Evolutionary conservation across 2,888 invertebrate genomes (phyloP).

Genomic region (Laspeyria flexula): DNA sequence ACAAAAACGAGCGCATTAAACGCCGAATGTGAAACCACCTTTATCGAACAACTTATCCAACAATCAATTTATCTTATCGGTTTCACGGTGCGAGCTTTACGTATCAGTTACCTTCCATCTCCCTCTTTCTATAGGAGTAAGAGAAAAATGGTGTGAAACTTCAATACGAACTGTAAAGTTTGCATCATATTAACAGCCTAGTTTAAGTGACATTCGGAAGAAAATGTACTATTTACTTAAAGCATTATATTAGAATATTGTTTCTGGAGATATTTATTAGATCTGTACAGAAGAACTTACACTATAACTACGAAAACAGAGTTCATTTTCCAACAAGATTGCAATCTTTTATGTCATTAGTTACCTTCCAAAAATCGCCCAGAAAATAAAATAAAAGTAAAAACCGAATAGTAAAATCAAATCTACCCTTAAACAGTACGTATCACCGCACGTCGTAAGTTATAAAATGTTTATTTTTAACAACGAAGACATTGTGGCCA

Average conservation of each 20-base stretch:
- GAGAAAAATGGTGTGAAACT: too few relatives aligned
- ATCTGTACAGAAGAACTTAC: not conserved
- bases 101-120: too few relatives aligned
- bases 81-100: too few relatives aligned
- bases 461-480: constrained; percentile 40
- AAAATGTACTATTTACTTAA: not conserved
- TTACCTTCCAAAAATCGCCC: not conserved
- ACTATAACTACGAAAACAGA: constrained; percentile 2
- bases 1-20: too few relatives aligned
- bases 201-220: not conserved
- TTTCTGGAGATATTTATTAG: not conserved
- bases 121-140: too few relatives aligned
- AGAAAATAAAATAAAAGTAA: not conserved
- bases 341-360: constrained; percentile 27
- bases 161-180: too few relatives aligned
- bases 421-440: constrained; percentile 24
- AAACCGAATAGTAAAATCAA: constrained; percentile 24
- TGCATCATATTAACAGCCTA: too few relatives aligned
- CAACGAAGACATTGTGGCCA: constrained; percentile 42
- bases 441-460: constrained; percentile 30
- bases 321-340: constrained; percentile 26
- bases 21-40: too few relatives aligned
- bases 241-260: not conserved
- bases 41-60: too few relatives aligned
- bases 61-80: too few relatives aligned